These are phyloP conservation scores for Conops quadrifasciatus DNA, from an alignment of 2,888 invertebrate species.

Conservation along the genomic window DNA sequence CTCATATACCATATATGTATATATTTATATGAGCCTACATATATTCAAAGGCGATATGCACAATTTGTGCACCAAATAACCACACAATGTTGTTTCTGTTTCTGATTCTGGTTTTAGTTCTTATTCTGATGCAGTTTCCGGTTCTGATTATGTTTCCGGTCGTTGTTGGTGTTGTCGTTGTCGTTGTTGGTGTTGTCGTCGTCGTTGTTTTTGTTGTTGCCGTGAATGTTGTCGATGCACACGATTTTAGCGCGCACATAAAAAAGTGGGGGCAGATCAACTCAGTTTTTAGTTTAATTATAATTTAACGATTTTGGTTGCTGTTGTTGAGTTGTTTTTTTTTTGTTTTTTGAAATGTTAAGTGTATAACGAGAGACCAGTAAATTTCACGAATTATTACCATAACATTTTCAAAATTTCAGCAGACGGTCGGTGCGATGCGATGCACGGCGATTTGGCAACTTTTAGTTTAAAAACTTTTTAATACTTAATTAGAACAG, in stretches of 20 bases:
- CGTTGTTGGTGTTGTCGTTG: too few species aligned
- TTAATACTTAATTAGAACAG: conserved; percentile 24
- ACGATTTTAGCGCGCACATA: neutral
- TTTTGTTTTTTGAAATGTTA: neutral
- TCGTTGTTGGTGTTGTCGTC: neutral
- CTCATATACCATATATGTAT: neutral
- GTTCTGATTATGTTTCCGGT: too few species aligned
- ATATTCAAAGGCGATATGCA: neutral
- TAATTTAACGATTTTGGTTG: neutral
- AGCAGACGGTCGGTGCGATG: neutral
- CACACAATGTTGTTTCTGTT: conserved; percentile 8
- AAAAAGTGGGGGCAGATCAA: neutral
- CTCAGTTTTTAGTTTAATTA: conserved; percentile 2
- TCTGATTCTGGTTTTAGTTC: neutral
- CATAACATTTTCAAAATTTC: neutral
- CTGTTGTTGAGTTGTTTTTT: conserved; percentile 1
- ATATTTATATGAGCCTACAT: neutral
- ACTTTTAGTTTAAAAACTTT: conserved; percentile 12
- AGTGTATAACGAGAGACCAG: neutral
- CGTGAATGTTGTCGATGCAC: neutral
- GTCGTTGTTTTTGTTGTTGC: neutral
- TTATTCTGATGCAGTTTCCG: too few species aligned
- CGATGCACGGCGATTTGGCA: neutral
- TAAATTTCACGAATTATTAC: conserved; percentile 14
- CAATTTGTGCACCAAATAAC: conserved; percentile 23